Percentiles rank a stretch among this genome's conserved stretches.
phyloP scores from a whole-genome alignment of 1,140 invertebrate species.

The Magallana ariakensis region DNA sequence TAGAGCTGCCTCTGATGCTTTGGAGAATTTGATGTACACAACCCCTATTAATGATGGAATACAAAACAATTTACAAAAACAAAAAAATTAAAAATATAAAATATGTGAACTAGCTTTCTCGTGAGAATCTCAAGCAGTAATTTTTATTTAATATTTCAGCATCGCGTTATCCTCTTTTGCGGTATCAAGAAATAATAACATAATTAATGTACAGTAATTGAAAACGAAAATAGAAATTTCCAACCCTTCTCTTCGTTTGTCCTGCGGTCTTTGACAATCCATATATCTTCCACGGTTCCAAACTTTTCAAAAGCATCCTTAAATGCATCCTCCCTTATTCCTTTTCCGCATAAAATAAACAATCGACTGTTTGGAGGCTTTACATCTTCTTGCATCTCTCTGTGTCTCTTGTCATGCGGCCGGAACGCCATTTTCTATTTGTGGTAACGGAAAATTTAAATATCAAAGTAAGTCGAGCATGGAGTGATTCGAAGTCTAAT shows the following conservation, averaged over 20 bases:
- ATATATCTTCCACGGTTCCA: conserved; percentile 92
- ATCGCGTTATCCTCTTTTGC: no score
- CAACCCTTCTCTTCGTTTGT: conserved; percentile 92
- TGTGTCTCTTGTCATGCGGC: conserved; percentile 79
- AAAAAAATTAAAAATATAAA: no score
- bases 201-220: neutral
- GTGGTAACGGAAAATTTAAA: neutral
- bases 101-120: no score
- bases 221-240: conserved; percentile 23
- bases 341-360: conserved; percentile 93
- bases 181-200: no score
- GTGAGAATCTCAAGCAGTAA: no score
- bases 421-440: conserved; percentile 63
- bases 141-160: no score
- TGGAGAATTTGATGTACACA: conserved; percentile 92
- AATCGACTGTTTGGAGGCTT: conserved; percentile 88
- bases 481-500: neutral
- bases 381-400: conserved; percentile 57
- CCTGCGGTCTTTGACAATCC: conserved; percentile 91
- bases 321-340: conserved; percentile 89
- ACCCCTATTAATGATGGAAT: conserved; percentile 85
- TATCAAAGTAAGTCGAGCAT: neutral
- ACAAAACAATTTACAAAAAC: no score
- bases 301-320: conserved; percentile 88
- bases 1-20: conserved; percentile 89